Conservation (phyloP, 2,113 vertebrate species). For the Crotalus helleri region DNA sequence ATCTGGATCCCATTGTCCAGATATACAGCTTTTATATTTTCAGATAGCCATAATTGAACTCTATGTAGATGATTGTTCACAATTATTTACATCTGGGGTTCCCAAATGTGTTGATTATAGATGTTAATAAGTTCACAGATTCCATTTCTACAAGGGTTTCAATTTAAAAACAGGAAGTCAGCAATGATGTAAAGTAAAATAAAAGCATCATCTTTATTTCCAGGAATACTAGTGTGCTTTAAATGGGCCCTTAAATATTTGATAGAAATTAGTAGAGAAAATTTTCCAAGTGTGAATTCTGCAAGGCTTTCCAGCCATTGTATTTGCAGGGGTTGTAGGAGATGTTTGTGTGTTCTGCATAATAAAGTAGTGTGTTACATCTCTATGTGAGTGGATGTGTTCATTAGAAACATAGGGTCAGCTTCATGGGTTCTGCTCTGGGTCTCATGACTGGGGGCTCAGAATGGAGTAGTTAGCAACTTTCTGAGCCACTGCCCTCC, state of each 20-base stretch:
- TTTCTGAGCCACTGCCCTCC: not conserved
- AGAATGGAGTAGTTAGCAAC: not conserved
- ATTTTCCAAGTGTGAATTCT: not conserved
- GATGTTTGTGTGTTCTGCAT: not conserved
- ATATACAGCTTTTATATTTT: not conserved
- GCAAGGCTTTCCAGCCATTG: not conserved
- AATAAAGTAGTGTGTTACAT: not conserved
- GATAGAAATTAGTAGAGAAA: not conserved
- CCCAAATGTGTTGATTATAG: not conserved
- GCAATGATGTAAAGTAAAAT: not conserved
- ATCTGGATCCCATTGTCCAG: not conserved
- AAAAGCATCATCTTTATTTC: not conserved
- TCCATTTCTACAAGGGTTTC: not conserved
- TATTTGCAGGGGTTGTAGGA: not conserved
- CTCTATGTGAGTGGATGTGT: not conserved
- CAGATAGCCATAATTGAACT: not conserved
- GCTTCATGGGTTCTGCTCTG: not conserved
- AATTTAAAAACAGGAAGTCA: not conserved
- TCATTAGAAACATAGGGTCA: not conserved
- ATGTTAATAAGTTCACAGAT: not conserved
- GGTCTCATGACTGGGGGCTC: not conserved
- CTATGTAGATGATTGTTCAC: not conserved
- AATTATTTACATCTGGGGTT: not conserved
- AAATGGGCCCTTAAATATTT: not conserved
- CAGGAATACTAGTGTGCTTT: not conserved